phyloP scores from a whole-genome alignment of 2,888 invertebrate genomes.

The Linyphia triangularis region DNA sequence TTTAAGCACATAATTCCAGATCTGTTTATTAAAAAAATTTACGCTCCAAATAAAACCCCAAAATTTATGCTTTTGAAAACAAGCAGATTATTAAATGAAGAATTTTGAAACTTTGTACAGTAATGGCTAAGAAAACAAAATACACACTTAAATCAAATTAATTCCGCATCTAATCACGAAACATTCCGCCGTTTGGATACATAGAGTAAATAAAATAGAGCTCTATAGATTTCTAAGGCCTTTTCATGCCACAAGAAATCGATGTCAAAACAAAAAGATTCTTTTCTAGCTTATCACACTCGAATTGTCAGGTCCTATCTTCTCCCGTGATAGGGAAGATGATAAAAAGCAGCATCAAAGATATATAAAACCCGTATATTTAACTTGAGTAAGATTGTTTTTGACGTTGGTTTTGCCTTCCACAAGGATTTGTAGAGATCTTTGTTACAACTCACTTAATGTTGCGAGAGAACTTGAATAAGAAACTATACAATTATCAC shows the following conservation, averaged over 20 bases:
- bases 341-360: slow-evolving; percentile 3
- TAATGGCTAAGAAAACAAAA: too few species aligned
- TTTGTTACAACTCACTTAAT: neutral
- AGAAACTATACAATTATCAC: neutral
- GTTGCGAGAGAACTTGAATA: neutral
- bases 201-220: neutral
- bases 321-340: neutral
- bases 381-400: neutral
- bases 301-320: slow-evolving; percentile 3
- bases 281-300: neutral
- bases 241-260: neutral
- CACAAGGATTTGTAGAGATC: neutral
- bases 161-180: too few species aligned
- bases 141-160: too few species aligned
- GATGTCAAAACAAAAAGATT: neutral
- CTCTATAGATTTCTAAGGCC: neutral
- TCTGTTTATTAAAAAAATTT: too few species aligned
- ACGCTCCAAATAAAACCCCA: too few species aligned
- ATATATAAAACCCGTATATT: slow-evolving; percentile 1
- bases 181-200: neutral
- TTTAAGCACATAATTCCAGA: too few species aligned
- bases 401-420: neutral
- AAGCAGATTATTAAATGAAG: too few species aligned
- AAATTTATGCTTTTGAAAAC: too few species aligned
- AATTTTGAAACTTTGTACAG: too few species aligned